Evolutionary conservation across 2,888 invertebrate genomes (phyloP).

Genomic region (Aleiodes leptofemur): DNA sequence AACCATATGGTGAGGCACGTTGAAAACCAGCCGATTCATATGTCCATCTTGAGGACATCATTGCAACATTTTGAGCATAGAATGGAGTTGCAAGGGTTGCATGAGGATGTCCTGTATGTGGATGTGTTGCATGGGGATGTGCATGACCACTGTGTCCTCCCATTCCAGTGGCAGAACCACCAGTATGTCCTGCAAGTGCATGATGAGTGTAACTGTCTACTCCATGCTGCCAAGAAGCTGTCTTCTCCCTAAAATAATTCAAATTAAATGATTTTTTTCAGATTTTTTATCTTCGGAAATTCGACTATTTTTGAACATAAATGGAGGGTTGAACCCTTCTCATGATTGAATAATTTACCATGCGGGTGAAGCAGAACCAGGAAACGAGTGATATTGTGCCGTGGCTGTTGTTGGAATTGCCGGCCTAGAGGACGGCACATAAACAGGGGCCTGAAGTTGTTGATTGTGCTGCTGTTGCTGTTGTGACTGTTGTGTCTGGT

Average conservation of each 20-base stretch:
- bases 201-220: conserved; percentile 73
- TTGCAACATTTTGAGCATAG: conserved; percentile 88
- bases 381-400: conserved; percentile 75
- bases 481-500: conserved; percentile 73
- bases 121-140: conserved; percentile 68
- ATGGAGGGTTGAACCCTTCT: not conserved
- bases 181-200: conserved; percentile 70
- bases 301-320: too few species aligned
- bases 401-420: conserved; percentile 78
- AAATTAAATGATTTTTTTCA: not conserved
- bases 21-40: conserved; percentile 88
- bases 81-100: conserved; percentile 80
- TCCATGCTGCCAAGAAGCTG: conserved; percentile 73
- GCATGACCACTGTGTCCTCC: conserved; percentile 67
- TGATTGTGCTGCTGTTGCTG: conserved; percentile 68
- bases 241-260: conserved; percentile 68
- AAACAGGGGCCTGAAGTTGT: conserved; percentile 80
- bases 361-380: conserved; percentile 71
- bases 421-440: conserved; percentile 81
- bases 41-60: conserved; percentile 86
- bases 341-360: conserved; percentile 61
- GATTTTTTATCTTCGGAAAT: too few species aligned
- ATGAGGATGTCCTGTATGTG: conserved; percentile 78
- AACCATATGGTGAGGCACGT: conserved; percentile 88
- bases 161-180: conserved; percentile 69